Percentiles rank a stretch among this genome's conserved stretches.
These are phyloP conservation scores for Zaprionus bogoriensis DNA, from an alignment of 2,888 invertebrate species.

Conservation along the genomic window DNA sequence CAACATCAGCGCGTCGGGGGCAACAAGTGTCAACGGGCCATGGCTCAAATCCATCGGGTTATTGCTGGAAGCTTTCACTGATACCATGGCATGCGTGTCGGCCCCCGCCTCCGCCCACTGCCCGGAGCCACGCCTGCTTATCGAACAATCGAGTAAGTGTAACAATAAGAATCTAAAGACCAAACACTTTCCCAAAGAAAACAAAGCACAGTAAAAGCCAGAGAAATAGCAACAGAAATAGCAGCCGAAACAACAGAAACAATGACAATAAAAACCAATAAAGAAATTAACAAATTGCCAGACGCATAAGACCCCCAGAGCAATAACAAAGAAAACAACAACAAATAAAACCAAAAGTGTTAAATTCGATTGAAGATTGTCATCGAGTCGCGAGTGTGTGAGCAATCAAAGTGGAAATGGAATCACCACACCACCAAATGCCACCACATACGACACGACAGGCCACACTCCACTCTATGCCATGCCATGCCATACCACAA, in stretches of 20 bases:
- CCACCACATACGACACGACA: neutral
- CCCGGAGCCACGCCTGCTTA: neutral
- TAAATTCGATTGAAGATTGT: conserved; percentile 73
- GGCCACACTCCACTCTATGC: neutral
- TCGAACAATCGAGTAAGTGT: conserved; percentile 49
- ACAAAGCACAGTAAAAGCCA: conserved; percentile 3
- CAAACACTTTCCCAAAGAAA: conserved; percentile 39
- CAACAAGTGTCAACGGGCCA: neutral
- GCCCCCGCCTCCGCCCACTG: neutral
- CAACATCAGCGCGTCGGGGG: too few species aligned
- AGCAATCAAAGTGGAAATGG: conserved; percentile 47
- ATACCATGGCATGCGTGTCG: conserved; percentile 11
- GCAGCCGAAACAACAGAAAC: conserved; percentile 43
- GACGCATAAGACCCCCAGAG: too few species aligned
- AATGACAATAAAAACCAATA: conserved; percentile 75
- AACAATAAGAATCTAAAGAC: conserved; percentile 55
- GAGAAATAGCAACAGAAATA: conserved; percentile 3
- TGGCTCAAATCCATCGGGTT: conserved; percentile 31
- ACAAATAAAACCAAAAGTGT: conserved; percentile 54
- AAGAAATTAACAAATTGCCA: conserved; percentile 77
- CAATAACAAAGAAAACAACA: conserved; percentile 34
- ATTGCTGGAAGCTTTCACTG: conserved; percentile 52
- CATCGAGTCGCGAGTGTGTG: conserved; percentile 48
- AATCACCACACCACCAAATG: conserved; percentile 6
- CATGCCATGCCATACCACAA: conserved; percentile 14